Evolutionary conservation across 92 coral and sea anemone species (phyloP), one percentile per base, ranked within the genome.

Genomic region (Meandrina meandrites): DNA sequence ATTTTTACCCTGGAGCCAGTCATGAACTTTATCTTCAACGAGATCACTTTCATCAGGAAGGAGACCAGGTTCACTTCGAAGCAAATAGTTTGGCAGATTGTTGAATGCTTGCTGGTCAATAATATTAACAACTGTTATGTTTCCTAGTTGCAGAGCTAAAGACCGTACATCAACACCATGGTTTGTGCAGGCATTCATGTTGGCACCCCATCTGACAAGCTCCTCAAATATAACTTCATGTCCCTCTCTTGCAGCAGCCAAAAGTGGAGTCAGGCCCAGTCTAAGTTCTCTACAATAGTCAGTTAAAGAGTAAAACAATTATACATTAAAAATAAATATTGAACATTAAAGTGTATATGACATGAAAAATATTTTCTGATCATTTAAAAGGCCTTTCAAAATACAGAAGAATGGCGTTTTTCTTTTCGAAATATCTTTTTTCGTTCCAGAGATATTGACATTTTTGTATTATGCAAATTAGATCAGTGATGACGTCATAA

Each of bases 41-140:
- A 86, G 76, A n/a, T 90, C 81, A 24, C 48, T 79, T 36, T 71
- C 77, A 28, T 92, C 90, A 21, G 80, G 82, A 1, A 84, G 91
- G 73, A 89, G 79, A 81, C 98, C 98, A 75, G 99, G 90, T 54
- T 96, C 99, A 93, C 94, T 87, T 66, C 99, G 83, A 28, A 96
- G 90, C 86, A 91, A 56, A 36, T 88, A 56, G 53, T 77, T 72
- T n/a, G 88, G 94, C 76, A 45, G 66, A 67, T 80, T 68, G 66
- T 54, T 84, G 76, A 56, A 88, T 27, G 77, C 60, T 67, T 90
- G 93, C 79, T 78, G 92, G 56, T 96, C 96, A 67, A 96, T 90
- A 67, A 94, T 76, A 60, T 95, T 96, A 15, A 94, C 95, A 37
- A 96, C 94, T 34, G 90, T 82, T 88, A 81, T 89, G 84, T 92